Evolutionary conservation across 2,797 vertebrate genomes (phyloP).

Genomic region (Crenichthys baileyi): DNA sequence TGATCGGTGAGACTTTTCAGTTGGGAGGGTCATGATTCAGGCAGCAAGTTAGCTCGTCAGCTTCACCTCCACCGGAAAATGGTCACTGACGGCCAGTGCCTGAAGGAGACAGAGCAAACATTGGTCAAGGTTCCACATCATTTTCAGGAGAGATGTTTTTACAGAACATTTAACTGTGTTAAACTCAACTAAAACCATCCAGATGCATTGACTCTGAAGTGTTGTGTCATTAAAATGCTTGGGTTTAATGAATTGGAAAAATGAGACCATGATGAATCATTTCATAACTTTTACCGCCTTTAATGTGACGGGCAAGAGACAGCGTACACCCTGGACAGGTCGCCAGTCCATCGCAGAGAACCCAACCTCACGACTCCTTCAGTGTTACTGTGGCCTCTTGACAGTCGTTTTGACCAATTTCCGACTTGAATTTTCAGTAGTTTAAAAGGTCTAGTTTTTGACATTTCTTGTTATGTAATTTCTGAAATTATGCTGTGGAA

Average conservation of each 20-base stretch:
- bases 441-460: background rate
- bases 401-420: background rate
- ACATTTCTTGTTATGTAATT: too few species aligned
- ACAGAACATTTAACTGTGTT: background rate
- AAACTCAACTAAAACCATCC: background rate
- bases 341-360: too few species aligned
- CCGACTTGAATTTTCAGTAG: background rate
- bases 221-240: background rate
- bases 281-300: too few species aligned
- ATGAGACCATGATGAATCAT: background rate
- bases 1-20: too few species aligned
- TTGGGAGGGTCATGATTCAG: constrained; percentile 2
- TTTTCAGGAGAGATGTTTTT: background rate
- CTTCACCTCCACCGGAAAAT: constrained; percentile 89
- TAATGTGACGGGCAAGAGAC: too few species aligned
- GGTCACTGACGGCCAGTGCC: constrained; percentile 90
- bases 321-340: too few species aligned
- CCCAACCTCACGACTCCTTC: too few species aligned
- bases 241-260: background rate
- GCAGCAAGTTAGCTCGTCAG: constrained; percentile 31
- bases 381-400: too few species aligned
- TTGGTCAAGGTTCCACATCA: background rate
- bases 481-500: too few species aligned
- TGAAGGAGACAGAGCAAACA: constrained; percentile 46
- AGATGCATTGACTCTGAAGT: background rate